A percentile compares a stretch with the other conserved stretches of the same genome.
These are phyloP conservation scores for Notodonta ziczac DNA, from an alignment of 2,888 invertebrate species.

Conservation along the genomic window DNA sequence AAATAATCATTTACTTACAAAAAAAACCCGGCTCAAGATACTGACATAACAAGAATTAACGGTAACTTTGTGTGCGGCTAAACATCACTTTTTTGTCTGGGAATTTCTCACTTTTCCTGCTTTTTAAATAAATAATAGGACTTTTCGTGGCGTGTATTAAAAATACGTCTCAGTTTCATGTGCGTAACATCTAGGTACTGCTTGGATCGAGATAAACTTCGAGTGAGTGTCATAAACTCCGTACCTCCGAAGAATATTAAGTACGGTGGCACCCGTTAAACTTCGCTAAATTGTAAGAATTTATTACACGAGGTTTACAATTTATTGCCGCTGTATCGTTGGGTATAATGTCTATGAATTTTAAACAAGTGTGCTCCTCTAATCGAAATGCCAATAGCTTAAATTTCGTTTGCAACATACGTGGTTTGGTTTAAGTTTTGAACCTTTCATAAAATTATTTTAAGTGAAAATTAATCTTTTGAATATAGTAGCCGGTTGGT, in stretches of 20 bases:
- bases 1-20: too few species aligned
- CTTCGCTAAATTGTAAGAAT: constrained; percentile 29
- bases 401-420: not conserved
- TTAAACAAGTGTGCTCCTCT: constrained; percentile 15
- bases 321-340: constrained; percentile 26
- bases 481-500: too few species aligned
- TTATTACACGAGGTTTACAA: constrained; percentile 27
- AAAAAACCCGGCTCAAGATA: too few species aligned
- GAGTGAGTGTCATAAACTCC: constrained; percentile 26
- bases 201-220: constrained; percentile 7
- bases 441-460: too few species aligned
- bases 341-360: constrained; percentile 24
- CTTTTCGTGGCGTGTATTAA: not conserved
- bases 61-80: not conserved
- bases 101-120: not conserved
- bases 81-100: not conserved
- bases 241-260: constrained; percentile 25
- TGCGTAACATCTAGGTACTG: constrained; percentile 1
- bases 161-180: constrained; percentile 1
- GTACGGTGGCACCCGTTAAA: constrained; percentile 30
- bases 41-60: too few species aligned
- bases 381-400: constrained; percentile 3
- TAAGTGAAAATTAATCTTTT: too few species aligned
- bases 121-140: not conserved
- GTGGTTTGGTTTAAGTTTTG: too few species aligned